These are phyloP conservation scores for Listronotus bonariensis DNA, from an alignment of 1,140 invertebrate genomes.

Conservation along the genomic window DNA sequence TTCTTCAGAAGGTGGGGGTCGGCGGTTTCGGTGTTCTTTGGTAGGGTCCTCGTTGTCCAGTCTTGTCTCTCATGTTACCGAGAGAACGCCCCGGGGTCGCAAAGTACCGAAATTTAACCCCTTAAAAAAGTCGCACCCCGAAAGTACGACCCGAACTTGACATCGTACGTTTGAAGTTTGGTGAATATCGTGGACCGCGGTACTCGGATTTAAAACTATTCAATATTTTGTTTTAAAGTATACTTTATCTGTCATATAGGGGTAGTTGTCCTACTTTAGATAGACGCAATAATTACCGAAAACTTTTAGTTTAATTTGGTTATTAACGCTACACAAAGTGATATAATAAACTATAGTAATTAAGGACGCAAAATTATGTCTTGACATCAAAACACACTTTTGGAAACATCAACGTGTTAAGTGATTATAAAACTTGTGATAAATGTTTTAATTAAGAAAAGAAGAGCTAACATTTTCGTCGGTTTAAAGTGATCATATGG, in stretches of 20 bases:
- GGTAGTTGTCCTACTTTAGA: slow-evolving; percentile 8
- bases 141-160: neutral
- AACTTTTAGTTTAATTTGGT: neutral
- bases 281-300: neutral
- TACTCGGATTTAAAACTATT: too few species aligned
- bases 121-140: slow-evolving; percentile 13
- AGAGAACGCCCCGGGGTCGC: slow-evolving; percentile 38
- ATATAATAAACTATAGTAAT: slow-evolving; percentile 6
- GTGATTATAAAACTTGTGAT: slow-evolving; percentile 8
- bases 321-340: slow-evolving; percentile 1
- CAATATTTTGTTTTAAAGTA: neutral
- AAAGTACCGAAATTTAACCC: slow-evolving; percentile 28
- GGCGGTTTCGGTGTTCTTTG: slow-evolving; percentile 44
- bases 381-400: slow-evolving; percentile 48
- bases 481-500: too few species aligned
- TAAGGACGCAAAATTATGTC: slow-evolving; percentile 16
- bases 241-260: neutral
- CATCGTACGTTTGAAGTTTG: too few species aligned
- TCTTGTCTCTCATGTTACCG: slow-evolving; percentile 40
- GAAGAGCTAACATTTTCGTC: too few species aligned
- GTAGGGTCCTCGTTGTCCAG: slow-evolving; percentile 49
- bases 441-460: neutral
- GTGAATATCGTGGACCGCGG: neutral
- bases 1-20: slow-evolving; percentile 48
- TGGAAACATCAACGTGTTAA: slow-evolving; percentile 21